These are phyloP conservation scores for Anguilla obscura DNA, from an alignment of 2,797 vertebrate species.

Conservation along the genomic window DNA sequence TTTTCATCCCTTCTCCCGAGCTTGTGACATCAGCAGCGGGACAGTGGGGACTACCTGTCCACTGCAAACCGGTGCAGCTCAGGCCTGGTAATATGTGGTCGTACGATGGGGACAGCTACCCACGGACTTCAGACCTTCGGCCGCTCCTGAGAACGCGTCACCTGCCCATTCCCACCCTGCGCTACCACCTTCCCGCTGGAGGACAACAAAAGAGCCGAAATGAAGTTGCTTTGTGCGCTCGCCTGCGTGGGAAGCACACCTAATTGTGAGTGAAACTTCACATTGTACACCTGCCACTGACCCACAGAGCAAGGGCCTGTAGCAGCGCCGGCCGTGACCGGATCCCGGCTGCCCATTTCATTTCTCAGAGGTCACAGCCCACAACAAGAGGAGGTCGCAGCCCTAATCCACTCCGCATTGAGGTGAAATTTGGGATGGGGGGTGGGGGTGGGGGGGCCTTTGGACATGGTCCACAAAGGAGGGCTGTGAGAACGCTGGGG, in stretches of 20 bases:
- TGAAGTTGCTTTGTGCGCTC: constrained; percentile 30
- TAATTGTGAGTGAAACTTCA: constrained; percentile 35
- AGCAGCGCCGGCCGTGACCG: constrained; percentile 27
- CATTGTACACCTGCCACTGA: constrained; percentile 29
- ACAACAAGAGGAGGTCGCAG: constrained; percentile 36
- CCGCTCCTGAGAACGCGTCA: neutral
- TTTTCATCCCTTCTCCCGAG: neutral
- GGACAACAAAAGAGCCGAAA: constrained; percentile 27
- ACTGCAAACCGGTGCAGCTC: neutral
- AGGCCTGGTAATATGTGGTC: neutral
- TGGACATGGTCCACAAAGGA: constrained; percentile 30
- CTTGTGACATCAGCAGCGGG: neutral
- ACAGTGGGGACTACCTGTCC: neutral
- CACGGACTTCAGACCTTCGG: neutral
- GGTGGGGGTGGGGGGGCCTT: neutral
- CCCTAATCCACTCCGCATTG: constrained; percentile 31
- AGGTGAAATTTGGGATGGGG: constrained; percentile 12
- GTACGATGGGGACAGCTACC: neutral
- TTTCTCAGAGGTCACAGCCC: constrained; percentile 35
- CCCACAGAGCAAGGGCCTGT: neutral
- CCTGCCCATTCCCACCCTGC: neutral
- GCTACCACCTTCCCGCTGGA: neutral
- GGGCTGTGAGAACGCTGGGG: constrained; percentile 27
- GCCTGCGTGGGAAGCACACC: constrained; percentile 17
- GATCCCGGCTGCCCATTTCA: constrained; percentile 37